These are phyloP conservation scores for Odocoileus hemionus DNA, from an alignment of 2,113 vertebrate genomes.

Conservation along the genomic window DNA sequence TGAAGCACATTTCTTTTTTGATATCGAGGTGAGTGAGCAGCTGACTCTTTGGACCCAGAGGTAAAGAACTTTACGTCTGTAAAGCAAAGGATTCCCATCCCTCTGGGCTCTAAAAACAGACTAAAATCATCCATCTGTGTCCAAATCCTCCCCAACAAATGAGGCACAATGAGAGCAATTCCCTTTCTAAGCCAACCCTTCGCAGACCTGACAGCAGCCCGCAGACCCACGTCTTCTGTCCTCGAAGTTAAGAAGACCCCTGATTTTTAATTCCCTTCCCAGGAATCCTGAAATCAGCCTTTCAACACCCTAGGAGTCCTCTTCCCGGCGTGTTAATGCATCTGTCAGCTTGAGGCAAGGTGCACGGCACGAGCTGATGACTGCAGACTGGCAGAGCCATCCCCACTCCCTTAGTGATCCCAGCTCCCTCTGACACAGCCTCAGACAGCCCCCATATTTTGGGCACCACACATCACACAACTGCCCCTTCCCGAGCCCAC, in stretches of 20 bases:
- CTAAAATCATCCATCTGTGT: not conserved
- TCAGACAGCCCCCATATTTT: too few relatives aligned
- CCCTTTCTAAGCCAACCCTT: not conserved
- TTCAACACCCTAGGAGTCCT: too few relatives aligned
- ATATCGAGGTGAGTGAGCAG: not conserved
- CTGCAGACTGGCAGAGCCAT: fast-evolving
- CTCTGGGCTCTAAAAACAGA: too few relatives aligned
- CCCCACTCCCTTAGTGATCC: not conserved
- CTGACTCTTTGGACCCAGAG: not conserved
- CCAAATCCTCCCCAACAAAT: not conserved
- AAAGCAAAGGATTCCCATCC: not conserved
- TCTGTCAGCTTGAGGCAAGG: not conserved
- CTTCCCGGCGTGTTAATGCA: not conserved
- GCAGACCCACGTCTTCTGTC: not conserved
- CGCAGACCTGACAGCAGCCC: not conserved
- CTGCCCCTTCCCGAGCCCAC: not conserved
- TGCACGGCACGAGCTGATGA: not conserved
- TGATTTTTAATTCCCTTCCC: too few relatives aligned
- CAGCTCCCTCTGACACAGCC: fast-evolving
- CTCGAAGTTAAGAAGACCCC: not conserved
- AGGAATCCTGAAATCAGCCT: not conserved
- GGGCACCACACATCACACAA: not conserved
- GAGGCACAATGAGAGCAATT: not conserved
- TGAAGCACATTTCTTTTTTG: not conserved
- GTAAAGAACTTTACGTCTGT: not conserved